phyloP scores from a whole-genome alignment of 2,797 vertebrate genomes.

The Manis javanica region DNA sequence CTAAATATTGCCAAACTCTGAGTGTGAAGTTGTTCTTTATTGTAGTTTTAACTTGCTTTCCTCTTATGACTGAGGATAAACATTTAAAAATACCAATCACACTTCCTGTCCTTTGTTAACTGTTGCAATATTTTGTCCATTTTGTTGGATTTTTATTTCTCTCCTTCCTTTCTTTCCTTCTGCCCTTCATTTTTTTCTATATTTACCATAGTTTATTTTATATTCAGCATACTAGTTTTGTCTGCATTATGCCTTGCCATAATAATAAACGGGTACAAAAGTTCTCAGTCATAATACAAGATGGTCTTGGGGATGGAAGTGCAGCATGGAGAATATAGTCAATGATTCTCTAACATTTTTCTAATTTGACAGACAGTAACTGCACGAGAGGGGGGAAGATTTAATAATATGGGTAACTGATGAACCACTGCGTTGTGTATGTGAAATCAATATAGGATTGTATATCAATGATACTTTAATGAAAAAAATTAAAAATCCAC shows the following conservation, averaged over 20 bases:
- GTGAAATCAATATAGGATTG: too few species aligned
- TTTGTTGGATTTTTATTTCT: not conserved
- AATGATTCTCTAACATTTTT: too few species aligned
- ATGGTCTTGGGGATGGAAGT: too few species aligned
- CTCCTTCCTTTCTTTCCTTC: not conserved
- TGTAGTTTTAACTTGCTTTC: not conserved
- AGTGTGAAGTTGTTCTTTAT: conserved; percentile 26
- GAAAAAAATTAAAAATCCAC: too few species aligned
- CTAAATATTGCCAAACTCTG: not conserved
- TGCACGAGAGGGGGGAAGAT: too few species aligned
- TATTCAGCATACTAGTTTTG: not conserved
- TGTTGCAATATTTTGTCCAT: not conserved
- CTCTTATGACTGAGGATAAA: not conserved
- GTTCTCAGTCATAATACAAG: too few species aligned
- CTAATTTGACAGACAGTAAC: too few species aligned
- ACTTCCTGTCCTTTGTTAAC: not conserved
- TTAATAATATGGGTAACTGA: too few species aligned
- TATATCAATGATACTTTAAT: too few species aligned
- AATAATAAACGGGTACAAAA: too few species aligned
- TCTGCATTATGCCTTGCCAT: not conserved
- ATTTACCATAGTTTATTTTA: not conserved
- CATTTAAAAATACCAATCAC: not conserved
- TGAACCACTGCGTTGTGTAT: too few species aligned
- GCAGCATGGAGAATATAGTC: too few species aligned
- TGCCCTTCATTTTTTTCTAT: accelerated